Conservation (phyloP, 2,797 vertebrate genomes). For the Chanos chanos region DNA sequence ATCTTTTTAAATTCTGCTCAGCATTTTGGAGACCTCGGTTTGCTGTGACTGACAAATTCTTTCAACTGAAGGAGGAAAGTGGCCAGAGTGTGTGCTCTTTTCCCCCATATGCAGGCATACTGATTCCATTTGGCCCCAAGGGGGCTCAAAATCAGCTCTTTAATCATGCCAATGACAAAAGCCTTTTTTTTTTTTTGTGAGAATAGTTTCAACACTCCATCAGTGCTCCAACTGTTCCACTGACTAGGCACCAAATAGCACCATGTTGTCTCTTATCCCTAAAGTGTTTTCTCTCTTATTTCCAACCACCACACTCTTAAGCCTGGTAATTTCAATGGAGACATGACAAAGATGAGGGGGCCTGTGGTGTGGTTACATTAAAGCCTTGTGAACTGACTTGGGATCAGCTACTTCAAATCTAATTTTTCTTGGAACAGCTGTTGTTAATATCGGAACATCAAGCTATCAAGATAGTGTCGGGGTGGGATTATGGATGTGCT, state of each 20-base stretch:
- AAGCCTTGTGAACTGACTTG: too few relatives aligned
- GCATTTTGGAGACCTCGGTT: too few relatives aligned
- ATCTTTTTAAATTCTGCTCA: too few relatives aligned
- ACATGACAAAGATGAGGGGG: too few relatives aligned
- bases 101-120: conserved; percentile 7
- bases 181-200: conserved; percentile 7
- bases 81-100: not conserved
- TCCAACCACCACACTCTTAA: too few relatives aligned
- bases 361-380: too few relatives aligned
- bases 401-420: conserved; percentile 7
- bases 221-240: not conserved
- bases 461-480: not conserved
- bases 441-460: conserved; percentile 23
- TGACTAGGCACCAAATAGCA: too few relatives aligned
- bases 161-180: conserved; percentile 27
- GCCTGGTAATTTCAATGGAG: too few relatives aligned
- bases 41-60: not conserved
- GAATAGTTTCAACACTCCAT: conserved; percentile 1
- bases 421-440: conserved; percentile 11
- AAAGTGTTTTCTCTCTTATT: too few relatives aligned
- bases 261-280: too few relatives aligned
- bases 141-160: conserved; percentile 14
- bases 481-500: conserved; percentile 26
- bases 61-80: not conserved
- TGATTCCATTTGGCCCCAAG: conserved; percentile 17